Conservation (phyloP, 1,140 invertebrate genomes). For the Steinernema feltiae region DNA sequence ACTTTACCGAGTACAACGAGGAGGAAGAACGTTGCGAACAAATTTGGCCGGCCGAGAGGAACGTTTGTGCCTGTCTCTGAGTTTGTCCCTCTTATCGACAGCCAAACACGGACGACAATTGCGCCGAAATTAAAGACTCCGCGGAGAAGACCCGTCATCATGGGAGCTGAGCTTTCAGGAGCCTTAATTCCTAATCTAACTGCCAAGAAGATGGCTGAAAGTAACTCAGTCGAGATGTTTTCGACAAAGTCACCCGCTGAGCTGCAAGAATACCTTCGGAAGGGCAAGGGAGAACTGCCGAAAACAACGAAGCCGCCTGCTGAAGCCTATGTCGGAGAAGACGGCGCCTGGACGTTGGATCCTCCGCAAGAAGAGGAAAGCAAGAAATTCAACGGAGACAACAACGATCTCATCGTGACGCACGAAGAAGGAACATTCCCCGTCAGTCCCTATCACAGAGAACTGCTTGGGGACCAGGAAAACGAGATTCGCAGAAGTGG, state of each 20-base stretch:
- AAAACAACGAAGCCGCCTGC: neutral
- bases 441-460: neutral
- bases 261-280: neutral
- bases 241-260: neutral
- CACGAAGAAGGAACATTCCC: slow-evolving; percentile 8
- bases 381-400: neutral
- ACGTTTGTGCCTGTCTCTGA: neutral
- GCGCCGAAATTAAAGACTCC: neutral
- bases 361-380: neutral
- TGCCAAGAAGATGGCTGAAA: neutral
- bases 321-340: neutral
- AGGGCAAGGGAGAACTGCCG: neutral
- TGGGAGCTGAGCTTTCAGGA: neutral
- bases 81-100: neutral
- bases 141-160: too few species aligned
- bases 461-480: neutral
- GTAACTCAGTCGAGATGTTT: neutral
- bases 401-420: neutral
- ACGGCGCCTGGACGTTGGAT: neutral
- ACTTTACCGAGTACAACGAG: neutral
- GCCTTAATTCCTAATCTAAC: neutral
- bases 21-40: neutral
- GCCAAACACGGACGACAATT: neutral
- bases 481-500: neutral
- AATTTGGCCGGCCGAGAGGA: neutral